phyloP scores from a whole-genome alignment of 1,140 invertebrate genomes.

The Cylas formicarius region DNA sequence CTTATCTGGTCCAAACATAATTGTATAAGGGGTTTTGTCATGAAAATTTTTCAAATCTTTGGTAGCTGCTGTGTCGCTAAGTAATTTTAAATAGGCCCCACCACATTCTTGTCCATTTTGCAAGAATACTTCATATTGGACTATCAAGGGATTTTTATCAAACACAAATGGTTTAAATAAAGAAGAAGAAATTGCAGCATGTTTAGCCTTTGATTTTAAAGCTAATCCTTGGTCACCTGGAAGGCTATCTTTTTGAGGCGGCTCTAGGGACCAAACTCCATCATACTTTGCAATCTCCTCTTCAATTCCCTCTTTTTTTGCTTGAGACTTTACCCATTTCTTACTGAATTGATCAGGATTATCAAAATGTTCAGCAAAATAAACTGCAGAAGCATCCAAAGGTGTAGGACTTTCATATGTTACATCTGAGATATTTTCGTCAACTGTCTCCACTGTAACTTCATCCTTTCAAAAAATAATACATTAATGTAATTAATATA shows the following conservation, averaged over 20 bases:
- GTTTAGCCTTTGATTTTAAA: slow-evolving; percentile 91
- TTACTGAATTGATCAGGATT: slow-evolving; percentile 64
- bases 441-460: slow-evolving; percentile 34
- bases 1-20: slow-evolving; percentile 99
- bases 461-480: slow-evolving; percentile 37
- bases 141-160: slow-evolving; percentile 76
- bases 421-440: slow-evolving; percentile 27
- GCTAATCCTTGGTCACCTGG: slow-evolving; percentile 83
- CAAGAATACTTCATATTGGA: slow-evolving; percentile 88
- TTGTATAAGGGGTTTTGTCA: slow-evolving; percentile 94
- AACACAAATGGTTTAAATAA: slow-evolving; percentile 82
- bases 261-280: slow-evolving; percentile 75
- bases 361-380: slow-evolving; percentile 87
- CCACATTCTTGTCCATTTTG: slow-evolving; percentile 98
- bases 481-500: neutral
- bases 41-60: slow-evolving; percentile 77
- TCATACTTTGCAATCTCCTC: slow-evolving; percentile 93
- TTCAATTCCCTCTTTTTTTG: slow-evolving; percentile 89
- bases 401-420: slow-evolving; percentile 52
- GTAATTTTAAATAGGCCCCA: slow-evolving; percentile 93
- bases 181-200: slow-evolving; percentile 86
- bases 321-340: slow-evolving; percentile 81
- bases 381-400: slow-evolving; percentile 51
- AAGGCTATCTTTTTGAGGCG: slow-evolving; percentile 66
- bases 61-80: slow-evolving; percentile 58